Evolutionary conservation across 2,113 vertebrate species (phyloP).

Genomic region (Pedionomus torquatus): DNA sequence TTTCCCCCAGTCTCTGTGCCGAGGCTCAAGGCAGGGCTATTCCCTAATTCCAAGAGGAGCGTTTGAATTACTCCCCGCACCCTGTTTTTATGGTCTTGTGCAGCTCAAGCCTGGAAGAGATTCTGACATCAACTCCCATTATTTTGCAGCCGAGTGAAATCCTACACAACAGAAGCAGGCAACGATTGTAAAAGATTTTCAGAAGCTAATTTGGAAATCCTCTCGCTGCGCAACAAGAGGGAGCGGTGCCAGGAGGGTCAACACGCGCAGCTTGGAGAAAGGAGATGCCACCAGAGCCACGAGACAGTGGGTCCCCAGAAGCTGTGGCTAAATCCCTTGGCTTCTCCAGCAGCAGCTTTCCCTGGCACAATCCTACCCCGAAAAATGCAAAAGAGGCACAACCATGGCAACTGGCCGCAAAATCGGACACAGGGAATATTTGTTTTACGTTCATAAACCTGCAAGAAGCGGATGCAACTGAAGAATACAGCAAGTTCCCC

Average conservation of each 20-base stretch:
- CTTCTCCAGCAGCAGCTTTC: neutral
- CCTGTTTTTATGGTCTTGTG: no score
- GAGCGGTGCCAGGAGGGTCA: neutral
- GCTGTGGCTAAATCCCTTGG: no score
- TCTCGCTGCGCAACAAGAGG: neutral
- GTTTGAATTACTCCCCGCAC: neutral
- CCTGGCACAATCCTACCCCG: neutral
- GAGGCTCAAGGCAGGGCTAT: neutral
- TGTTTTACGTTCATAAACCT: neutral
- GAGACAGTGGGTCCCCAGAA: neutral
- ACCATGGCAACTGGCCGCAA: neutral
- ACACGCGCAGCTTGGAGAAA: rapidly evolving
- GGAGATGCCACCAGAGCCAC: neutral
- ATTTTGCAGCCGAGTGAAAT: neutral
- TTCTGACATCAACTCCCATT: neutral
- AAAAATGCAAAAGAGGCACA: neutral
- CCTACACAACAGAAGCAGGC: neutral
- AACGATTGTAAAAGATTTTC: neutral
- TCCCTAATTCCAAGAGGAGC: neutral
- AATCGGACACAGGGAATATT: neutral
- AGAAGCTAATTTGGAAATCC: neutral
- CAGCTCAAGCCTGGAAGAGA: neutral
- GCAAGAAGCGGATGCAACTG: neutral
- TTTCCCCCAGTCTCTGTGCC: neutral
- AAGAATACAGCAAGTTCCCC: no score